Evolutionary conservation across 2,113 vertebrate genomes (phyloP).

Genomic region (Micromys minutus): DNA sequence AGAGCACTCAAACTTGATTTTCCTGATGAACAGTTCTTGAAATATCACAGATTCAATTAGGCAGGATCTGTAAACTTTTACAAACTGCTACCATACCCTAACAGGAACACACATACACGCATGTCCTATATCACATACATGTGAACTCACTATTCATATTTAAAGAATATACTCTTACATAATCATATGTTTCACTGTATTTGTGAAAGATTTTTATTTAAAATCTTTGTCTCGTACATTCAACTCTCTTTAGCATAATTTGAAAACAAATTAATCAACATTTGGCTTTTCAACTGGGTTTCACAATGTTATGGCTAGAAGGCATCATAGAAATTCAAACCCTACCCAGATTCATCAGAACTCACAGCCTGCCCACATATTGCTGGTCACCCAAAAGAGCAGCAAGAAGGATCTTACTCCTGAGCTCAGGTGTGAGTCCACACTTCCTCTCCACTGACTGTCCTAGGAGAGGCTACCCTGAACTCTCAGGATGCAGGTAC

Average conservation of each 20-base stretch:
- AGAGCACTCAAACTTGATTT: constrained; percentile 5
- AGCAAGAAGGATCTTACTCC: too few relatives aligned
- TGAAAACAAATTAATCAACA: constrained; percentile 20
- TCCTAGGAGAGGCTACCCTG: too few relatives aligned
- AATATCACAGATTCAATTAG: background rate
- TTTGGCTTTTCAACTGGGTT: constrained; percentile 23
- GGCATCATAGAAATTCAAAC: constrained; percentile 13
- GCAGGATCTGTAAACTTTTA: background rate
- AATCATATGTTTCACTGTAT: background rate
- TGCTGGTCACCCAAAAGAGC: too few relatives aligned
- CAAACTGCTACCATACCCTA: background rate
- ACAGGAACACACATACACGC: too few relatives aligned
- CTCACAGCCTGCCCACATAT: too few relatives aligned
- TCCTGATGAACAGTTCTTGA: background rate
- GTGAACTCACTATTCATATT: too few relatives aligned
- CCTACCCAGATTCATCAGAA: too few relatives aligned
- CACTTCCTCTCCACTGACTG: too few relatives aligned
- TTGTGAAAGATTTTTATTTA: constrained; percentile 6
- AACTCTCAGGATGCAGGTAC: too few relatives aligned
- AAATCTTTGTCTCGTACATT: background rate
- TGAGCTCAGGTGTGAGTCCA: too few relatives aligned
- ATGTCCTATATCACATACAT: too few relatives aligned
- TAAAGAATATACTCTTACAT: background rate
- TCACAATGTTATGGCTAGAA: background rate
- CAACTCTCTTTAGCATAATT: background rate